Conservation (phyloP, 2,797 vertebrate genomes). For the Danio tinwini region DNA sequence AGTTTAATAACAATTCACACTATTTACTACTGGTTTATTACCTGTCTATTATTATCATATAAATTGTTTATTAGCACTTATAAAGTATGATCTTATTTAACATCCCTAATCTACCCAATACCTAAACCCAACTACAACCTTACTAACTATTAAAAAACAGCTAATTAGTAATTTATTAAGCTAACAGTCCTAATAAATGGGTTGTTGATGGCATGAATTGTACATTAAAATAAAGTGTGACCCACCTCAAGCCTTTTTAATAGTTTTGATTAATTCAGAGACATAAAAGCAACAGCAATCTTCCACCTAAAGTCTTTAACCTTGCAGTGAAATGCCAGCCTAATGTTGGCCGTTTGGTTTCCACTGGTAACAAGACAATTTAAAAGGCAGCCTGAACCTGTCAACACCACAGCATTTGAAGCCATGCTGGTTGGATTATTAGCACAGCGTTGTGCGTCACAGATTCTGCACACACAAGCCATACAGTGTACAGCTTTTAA, state of each 20-base stretch:
- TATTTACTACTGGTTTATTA: too few relatives aligned
- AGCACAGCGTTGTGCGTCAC: not conserved
- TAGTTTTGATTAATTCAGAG: not conserved
- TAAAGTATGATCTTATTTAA: too few relatives aligned
- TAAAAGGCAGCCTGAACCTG: slow-evolving; percentile 42
- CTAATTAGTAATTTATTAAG: too few relatives aligned
- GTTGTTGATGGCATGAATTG: too few relatives aligned
- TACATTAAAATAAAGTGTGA: too few relatives aligned
- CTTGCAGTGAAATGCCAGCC: not conserved
- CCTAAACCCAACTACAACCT: too few relatives aligned
- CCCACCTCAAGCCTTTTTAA: not conserved
- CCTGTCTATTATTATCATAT: too few relatives aligned
- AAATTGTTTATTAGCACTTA: too few relatives aligned
- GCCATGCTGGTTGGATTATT: slow-evolving; percentile 16
- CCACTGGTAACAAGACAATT: slow-evolving; percentile 47
- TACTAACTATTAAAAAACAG: too few relatives aligned
- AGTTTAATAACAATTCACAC: too few relatives aligned
- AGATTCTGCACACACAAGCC: not conserved
- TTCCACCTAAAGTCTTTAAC: not conserved
- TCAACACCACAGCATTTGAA: slow-evolving; percentile 23
- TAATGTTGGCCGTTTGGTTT: slow-evolving; percentile 43
- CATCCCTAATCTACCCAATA: too few relatives aligned
- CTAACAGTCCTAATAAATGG: too few relatives aligned
- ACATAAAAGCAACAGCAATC: not conserved
- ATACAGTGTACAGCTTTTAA: not conserved